Base-by-base conservation (phyloP, 2,888 invertebrate species). In the Saturnia pavonia region DNA sequence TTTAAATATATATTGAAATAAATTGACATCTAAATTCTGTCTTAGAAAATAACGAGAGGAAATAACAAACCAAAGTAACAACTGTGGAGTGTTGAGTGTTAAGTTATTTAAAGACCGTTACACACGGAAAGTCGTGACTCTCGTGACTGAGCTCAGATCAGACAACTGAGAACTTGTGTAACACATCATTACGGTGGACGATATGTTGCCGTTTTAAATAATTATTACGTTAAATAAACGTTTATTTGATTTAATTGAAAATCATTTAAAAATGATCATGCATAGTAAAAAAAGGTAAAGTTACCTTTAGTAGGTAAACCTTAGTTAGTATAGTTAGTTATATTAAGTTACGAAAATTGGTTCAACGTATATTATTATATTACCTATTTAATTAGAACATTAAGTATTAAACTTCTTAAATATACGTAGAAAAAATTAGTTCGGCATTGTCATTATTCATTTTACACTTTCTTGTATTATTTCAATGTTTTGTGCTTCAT, bases 81-180 rank as follows among this genome's bases (percentile, higher is more conserved):
- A 73, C 51, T 68, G 68, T 60, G 60, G 72, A 75, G 73, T 82
- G n/a, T 77, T 70, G 76, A 78, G 74, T 75, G 73, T 76, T 74
- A 73, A 74, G 75, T 78, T 78, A 77, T 74, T 78, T 80, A 76
- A 80, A 73, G 74, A 73, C 71, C 76, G 73, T 72, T 74, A 74
- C 75, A 79, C 82, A 80, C 80, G 79, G 77, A 73, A 77, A 83
- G 70, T 87, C 87, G 87, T 87, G 87, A 82, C 79, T 83, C 82
- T 84, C 85, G 85, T 85, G 85, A 83, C 81, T 85, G 78, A 72
- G 72, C 81, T 72, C 77, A 85, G 78, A 86, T 86, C 84, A 81
- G 83, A 80, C 82, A 85, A 84, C 82, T 79, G 75, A 75, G 73
- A 67, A 69, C 71, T 80, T 77, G 78, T 76, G 78, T 79, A 80